Evolutionary conservation across 2,888 invertebrate genomes (phyloP), one percentile per base, ranked within the genome.

Genomic region (Iselma pallidipennis): DNA sequence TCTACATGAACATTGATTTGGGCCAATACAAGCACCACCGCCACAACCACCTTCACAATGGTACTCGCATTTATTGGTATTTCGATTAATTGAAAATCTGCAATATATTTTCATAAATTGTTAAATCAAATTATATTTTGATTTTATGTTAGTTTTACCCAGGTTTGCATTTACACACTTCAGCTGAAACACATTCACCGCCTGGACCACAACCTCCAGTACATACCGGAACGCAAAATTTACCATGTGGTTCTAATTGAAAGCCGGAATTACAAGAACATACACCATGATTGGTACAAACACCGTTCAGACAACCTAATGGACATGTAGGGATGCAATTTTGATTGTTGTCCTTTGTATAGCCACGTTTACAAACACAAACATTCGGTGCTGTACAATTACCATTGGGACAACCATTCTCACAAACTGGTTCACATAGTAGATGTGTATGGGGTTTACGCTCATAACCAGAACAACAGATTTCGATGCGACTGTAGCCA

Each of bases 401-500:
- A 16, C 90, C 91, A 70, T 91, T 91, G 55, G 88, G 76, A 69
- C 92, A 92, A 7, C 87, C 86, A 23, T 83, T 81, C 3, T 86
- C 84, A 73, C 92, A 92, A 14, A 85, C 81, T 0, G 89, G 86
- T 48, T 86, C 85, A 74, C 90, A 90, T 55, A 83, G 82, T 57
- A 74, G 72, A 74, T 83, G 83, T 2, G 82, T 85, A 75, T 85
- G 84, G 5, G 83, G 81, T 76, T 89, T 87, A 10, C 87, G 85
- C 63, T 84, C 82, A 79, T 88, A 92, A 14, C 91, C 92, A 0
- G 86, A 84, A 75, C 92, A 92, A 75, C 92, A 92, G 23, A 88
- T 84, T 65, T 88, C 83, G 69, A 90, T 87, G 63, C 85, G 85
- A 73, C 89, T 90, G 71, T 87, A 83, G 21, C 87, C 85, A 5